phyloP scores from a whole-genome alignment of 2,113 vertebrate genomes.

The Amia ocellicauda region DNA sequence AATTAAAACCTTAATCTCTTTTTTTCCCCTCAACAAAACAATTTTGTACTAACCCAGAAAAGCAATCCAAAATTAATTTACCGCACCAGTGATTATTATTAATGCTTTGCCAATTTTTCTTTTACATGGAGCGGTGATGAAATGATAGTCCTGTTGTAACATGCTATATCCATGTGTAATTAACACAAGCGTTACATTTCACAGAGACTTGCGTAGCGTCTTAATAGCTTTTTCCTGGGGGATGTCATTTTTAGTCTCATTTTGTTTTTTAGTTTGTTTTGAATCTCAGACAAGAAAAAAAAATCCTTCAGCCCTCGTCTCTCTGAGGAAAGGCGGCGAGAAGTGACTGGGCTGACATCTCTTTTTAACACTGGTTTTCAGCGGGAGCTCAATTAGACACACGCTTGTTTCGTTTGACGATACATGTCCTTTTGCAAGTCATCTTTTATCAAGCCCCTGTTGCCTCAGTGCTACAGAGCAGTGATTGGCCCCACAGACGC shows the following conservation, averaged over 20 bases:
- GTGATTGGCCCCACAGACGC: neutral
- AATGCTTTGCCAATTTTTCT: slow-evolving; percentile 53
- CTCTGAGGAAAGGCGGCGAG: too few species aligned
- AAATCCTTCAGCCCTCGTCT: too few species aligned
- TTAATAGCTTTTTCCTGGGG: slow-evolving; percentile 19
- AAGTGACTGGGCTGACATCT: too few species aligned
- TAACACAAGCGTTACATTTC: slow-evolving; percentile 43
- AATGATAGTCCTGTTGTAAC: slow-evolving; percentile 51
- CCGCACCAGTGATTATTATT: slow-evolving; percentile 67
- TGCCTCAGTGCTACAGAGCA: neutral
- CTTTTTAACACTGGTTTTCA: too few species aligned
- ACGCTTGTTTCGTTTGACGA: too few species aligned
- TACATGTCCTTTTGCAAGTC: too few species aligned
- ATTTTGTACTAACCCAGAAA: slow-evolving; percentile 66
- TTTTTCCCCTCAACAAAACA: slow-evolving; percentile 69
- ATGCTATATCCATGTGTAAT: slow-evolving; percentile 53
- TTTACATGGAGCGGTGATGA: slow-evolving; percentile 31
- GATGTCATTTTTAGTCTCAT: slow-evolving; percentile 32
- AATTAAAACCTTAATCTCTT: slow-evolving; percentile 70
- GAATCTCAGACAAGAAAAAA: too few species aligned
- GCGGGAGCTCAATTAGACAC: too few species aligned
- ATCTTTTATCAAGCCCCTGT: too few species aligned
- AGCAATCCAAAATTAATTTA: slow-evolving; percentile 74
- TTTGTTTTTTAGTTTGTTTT: slow-evolving; percentile 10
- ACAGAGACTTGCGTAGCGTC: slow-evolving; percentile 19